Conservation (phyloP, 2,888 invertebrate species). For the Anoncus sp. region DNA sequence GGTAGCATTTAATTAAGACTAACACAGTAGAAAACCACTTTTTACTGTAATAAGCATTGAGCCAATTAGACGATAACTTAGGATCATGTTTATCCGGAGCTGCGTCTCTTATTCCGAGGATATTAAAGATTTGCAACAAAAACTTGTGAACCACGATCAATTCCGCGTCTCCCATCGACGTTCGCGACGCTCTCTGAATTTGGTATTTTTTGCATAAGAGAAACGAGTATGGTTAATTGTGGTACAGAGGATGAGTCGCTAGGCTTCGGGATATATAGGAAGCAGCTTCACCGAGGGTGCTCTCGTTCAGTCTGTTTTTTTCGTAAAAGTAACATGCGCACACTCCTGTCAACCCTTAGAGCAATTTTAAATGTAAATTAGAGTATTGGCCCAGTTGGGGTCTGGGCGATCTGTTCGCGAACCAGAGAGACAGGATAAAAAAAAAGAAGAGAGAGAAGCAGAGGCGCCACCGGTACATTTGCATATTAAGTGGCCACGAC, state of each 20-base stretch:
- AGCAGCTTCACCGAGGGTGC: conserved; percentile 29
- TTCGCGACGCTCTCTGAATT: not conserved
- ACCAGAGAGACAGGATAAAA: conserved; percentile 40
- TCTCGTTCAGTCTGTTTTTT: conserved; percentile 27
- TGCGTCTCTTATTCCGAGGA: too few species aligned
- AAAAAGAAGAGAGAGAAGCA: conserved; percentile 62
- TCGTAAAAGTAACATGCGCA: conserved; percentile 56
- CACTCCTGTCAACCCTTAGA: conserved; percentile 79
- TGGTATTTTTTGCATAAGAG: conserved; percentile 3
- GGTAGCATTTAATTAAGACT: too few species aligned
- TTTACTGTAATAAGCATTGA: too few species aligned
- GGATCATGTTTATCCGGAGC: not conserved
- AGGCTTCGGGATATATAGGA: not conserved
- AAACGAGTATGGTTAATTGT: not conserved
- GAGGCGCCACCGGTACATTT: conserved; percentile 77
- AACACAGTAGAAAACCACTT: too few species aligned
- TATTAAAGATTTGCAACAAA: too few species aligned
- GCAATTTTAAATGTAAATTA: conserved; percentile 83
- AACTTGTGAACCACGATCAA: not conserved
- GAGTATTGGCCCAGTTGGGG: conserved; percentile 80
- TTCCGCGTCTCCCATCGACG: not conserved
- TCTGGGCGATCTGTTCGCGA: conserved; percentile 71
- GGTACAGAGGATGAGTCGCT: not conserved
- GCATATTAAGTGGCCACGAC: conserved; percentile 82
- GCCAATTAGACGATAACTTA: too few species aligned